Conservation (phyloP, 2,888 invertebrate genomes). For the Epistrophe eligans region DNA sequence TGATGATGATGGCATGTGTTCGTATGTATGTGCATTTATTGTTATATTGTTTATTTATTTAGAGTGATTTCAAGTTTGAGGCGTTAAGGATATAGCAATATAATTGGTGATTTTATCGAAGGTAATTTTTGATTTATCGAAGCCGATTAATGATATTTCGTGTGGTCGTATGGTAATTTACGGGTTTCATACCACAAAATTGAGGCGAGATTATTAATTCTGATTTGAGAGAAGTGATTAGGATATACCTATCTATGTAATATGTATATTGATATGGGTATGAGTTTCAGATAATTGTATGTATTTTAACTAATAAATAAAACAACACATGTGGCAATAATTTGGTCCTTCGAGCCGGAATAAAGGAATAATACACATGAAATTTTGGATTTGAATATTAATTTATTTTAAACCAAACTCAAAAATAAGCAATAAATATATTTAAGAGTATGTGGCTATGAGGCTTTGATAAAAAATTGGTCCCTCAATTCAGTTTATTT, state of each 20-base stretch:
- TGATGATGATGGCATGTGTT: not conserved
- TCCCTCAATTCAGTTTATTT: not conserved
- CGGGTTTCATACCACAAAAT: slow-evolving; percentile 41
- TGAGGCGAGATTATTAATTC: slow-evolving; percentile 70
- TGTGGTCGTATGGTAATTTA: slow-evolving; percentile 64
- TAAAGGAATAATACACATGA: not conserved
- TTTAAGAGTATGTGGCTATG: not conserved
- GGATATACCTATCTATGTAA: not conserved
- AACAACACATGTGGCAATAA: slow-evolving; percentile 17
- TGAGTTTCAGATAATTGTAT: slow-evolving; percentile 2
- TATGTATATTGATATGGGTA: not conserved
- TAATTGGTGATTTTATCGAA: slow-evolving; percentile 72
- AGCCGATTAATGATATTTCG: slow-evolving; percentile 65
- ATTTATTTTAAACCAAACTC: not conserved
- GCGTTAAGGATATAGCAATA: slow-evolving; percentile 17
- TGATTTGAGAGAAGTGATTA: slow-evolving; percentile 64
- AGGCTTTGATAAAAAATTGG: not conserved
- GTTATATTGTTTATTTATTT: slow-evolving; percentile 64
- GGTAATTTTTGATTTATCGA: slow-evolving; percentile 74
- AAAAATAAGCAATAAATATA: not conserved
- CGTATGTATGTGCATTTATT: not conserved
- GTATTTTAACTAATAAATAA: slow-evolving; percentile 33
- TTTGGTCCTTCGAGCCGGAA: slow-evolving; percentile 10
- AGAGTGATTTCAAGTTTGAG: slow-evolving; percentile 37
- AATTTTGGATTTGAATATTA: not conserved